Percentiles rank a stretch among this genome's conserved stretches.
Evolutionary conservation across 35 echinoderm and acorn worm genomes (phyloP).

Genomic region (Holothuria glaberrima): DNA sequence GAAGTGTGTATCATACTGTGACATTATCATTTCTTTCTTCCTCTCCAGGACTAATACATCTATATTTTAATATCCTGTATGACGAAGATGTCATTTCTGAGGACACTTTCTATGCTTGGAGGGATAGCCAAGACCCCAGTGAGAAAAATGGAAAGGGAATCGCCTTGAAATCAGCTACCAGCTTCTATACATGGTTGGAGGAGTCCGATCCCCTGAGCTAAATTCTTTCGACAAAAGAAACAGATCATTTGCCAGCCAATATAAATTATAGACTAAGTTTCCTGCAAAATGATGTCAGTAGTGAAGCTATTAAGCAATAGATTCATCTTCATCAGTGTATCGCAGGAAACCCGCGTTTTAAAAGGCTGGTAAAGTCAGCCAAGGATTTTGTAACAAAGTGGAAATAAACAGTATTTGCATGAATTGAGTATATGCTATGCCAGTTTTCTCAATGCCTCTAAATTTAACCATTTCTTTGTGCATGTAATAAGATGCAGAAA

Average conservation of each 20-base stretch:
- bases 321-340: neutral
- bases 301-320: neutral
- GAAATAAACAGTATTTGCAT: conserved; percentile 25
- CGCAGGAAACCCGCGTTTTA: neutral
- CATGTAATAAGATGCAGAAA: no score
- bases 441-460: neutral
- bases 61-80: conserved; percentile 88
- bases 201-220: conserved; percentile 68
- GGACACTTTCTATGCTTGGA: conserved; percentile 85
- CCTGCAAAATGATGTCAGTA: no score
- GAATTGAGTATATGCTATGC: conserved; percentile 40
- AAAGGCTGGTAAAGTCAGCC: neutral
- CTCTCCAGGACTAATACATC: conserved; percentile 73
- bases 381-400: no score
- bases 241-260: neutral
- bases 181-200: conserved; percentile 91
- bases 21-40: neutral
- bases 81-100: conserved; percentile 93
- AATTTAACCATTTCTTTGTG: neutral
- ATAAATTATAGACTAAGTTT: neutral
- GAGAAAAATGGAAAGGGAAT: conserved; percentile 83
- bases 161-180: conserved; percentile 90
- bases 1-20: no score
- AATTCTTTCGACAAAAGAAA: neutral
- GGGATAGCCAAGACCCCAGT: conserved; percentile 65